These are phyloP conservation scores for Chionoecetes opilio DNA, from an alignment of 1,140 invertebrate genomes.

Conservation along the genomic window DNA sequence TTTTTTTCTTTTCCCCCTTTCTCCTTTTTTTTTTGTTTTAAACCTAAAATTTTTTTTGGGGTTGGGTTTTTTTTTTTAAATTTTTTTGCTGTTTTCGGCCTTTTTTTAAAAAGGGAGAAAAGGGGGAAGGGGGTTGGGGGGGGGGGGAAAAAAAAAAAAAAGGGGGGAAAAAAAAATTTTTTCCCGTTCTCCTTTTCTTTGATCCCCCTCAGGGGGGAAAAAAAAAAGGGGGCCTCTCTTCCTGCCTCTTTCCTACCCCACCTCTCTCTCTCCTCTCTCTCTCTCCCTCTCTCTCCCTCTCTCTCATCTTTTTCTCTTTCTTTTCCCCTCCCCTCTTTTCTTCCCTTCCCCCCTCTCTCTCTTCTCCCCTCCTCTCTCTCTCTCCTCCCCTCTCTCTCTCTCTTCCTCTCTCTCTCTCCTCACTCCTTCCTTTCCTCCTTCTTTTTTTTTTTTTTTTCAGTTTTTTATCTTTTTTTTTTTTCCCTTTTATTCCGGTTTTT, in stretches of 20 bases:
- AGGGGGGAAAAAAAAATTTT: slow-evolving; percentile 27
- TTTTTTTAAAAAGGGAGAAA: background rate
- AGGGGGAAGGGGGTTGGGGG: slow-evolving; percentile 1
- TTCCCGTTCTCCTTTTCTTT: too few species aligned
- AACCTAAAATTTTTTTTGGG: background rate
- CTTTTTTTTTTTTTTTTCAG: too few species aligned
- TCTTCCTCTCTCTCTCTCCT: background rate
- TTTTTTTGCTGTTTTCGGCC: too few species aligned
- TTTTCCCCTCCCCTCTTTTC: background rate
- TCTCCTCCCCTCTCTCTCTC: background rate
- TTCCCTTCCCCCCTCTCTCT: slow-evolving; percentile 17
- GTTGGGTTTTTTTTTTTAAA: background rate
- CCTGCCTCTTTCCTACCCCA: background rate
- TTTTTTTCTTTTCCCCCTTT: background rate
- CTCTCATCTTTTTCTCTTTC: too few species aligned
- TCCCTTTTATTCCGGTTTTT: background rate
- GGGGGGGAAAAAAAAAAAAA: background rate
- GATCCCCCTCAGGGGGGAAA: background rate
- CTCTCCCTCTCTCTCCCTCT: too few species aligned
- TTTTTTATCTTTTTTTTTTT: background rate
- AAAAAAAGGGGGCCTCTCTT: background rate
- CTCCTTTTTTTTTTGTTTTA: background rate
- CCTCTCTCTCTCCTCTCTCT: too few species aligned
- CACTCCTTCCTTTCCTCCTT: background rate
- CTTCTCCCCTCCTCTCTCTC: background rate